Evolutionary conservation across 1,140 invertebrate species (phyloP).

Genomic region (Tetragonula clypearis): DNA sequence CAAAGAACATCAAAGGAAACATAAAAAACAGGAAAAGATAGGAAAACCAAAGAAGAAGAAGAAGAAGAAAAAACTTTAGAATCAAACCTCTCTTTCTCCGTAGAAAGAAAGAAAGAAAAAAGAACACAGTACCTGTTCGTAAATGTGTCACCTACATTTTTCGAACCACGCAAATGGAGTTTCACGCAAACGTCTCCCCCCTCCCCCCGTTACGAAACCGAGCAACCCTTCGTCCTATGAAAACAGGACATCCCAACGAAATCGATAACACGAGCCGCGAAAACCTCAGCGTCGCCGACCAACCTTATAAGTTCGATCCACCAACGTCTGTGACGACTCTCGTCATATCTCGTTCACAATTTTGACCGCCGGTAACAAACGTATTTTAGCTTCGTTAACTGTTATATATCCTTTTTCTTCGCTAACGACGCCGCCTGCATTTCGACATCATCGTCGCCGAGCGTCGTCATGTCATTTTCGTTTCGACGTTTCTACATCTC

Average conservation of each 20-base stretch:
- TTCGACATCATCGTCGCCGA: no score
- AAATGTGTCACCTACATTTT: constrained; percentile 25
- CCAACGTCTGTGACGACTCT: not conserved
- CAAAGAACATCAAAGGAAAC: not conserved
- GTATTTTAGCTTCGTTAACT: not conserved
- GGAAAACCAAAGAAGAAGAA: no score
- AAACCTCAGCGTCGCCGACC: not conserved
- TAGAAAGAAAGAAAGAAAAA: not conserved
- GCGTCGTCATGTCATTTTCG: no score
- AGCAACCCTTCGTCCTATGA: not conserved
- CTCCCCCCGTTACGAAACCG: not conserved
- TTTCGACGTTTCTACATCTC: no score
- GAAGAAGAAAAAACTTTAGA: no score
- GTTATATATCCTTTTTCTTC: not conserved
- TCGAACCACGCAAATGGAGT: not conserved
- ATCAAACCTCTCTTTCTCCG: not conserved
- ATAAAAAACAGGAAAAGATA: not conserved
- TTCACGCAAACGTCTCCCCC: not conserved
- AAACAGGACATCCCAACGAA: constrained; percentile 25
- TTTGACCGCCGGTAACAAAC: not conserved
- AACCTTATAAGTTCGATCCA: not conserved
- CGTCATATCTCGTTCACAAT: not conserved
- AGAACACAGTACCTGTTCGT: no score
- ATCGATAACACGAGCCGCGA: constrained; percentile 28
- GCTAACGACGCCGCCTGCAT: not conserved